Evolutionary conservation across 2,888 invertebrate species (phyloP).

Genomic region (Melieria omissa): DNA sequence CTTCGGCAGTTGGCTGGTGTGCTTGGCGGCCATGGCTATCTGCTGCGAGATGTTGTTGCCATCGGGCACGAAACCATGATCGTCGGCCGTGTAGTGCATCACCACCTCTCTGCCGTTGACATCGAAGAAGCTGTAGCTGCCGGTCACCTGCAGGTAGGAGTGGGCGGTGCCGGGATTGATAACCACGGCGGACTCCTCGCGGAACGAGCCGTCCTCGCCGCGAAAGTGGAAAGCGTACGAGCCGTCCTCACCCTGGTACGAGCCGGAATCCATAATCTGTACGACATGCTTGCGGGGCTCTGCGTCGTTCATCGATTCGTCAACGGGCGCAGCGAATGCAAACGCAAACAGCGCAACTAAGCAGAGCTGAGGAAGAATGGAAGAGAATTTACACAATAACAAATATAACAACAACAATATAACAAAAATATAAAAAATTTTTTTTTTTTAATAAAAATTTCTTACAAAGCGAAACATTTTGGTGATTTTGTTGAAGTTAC

Average conservation of each 20-base stretch:
- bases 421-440: not conserved
- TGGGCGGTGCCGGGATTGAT: conserved; percentile 56
- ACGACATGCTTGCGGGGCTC: conserved; percentile 42
- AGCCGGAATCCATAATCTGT: conserved; percentile 58
- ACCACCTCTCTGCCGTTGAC: conserved; percentile 58
- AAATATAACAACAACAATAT: too few species aligned
- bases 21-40: conserved; percentile 57
- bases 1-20: conserved; percentile 50
- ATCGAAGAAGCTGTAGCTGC: conserved; percentile 62
- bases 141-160: conserved; percentile 56
- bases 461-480: conserved; percentile 57
- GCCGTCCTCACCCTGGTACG: conserved; percentile 58
- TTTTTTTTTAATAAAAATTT: conserved; percentile 21
- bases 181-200: conserved; percentile 60
- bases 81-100: conserved; percentile 62
- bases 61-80: conserved; percentile 64
- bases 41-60: conserved; percentile 58
- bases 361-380: conserved; percentile 34
- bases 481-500: conserved; percentile 16
- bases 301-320: conserved; percentile 25
- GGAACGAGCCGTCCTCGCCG: conserved; percentile 59
- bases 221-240: conserved; percentile 61
- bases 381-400: not conserved
- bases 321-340: conserved; percentile 50
- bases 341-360: conserved; percentile 38